Conservation (phyloP, 2,797 vertebrate genomes). For the Ataeniobius toweri region DNA sequence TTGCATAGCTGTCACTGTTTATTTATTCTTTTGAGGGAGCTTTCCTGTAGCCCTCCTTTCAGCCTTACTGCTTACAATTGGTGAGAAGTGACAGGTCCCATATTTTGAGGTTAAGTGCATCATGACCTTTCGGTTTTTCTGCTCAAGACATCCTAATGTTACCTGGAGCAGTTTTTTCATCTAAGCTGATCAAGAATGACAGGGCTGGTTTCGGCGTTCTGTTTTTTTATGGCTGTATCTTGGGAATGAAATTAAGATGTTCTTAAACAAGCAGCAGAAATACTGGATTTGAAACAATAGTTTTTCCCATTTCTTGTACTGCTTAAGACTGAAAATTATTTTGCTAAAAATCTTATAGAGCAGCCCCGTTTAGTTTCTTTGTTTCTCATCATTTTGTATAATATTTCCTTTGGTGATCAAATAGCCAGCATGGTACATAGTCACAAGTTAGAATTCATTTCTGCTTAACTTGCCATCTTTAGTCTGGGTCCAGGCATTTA, state of each 20-base stretch:
- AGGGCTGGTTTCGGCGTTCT: constrained; percentile 24
- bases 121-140: constrained; percentile 61
- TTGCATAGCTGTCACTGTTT: constrained; percentile 28
- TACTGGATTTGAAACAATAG: constrained; percentile 8
- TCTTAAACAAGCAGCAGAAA: constrained; percentile 12
- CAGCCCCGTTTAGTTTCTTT: neutral
- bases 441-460: neutral
- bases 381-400: neutral
- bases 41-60: constrained; percentile 17
- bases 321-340: neutral
- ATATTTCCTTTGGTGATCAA: neutral
- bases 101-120: constrained; percentile 61
- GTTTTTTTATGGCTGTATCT: constrained; percentile 11
- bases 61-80: constrained; percentile 17
- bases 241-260: constrained; percentile 27
- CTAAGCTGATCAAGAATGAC: constrained; percentile 45
- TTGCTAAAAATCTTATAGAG: constrained; percentile 23
- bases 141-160: constrained; percentile 40
- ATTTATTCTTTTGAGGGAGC: constrained; percentile 14
- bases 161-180: constrained; percentile 36
- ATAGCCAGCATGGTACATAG: neutral
- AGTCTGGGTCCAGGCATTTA: no score
- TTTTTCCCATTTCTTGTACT: neutral
- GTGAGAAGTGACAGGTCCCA: constrained; percentile 47
- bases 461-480: neutral